Percentiles rank a stretch among this genome's conserved stretches.
Evolutionary conservation across 1,140 invertebrate species (phyloP).

Genomic region (Cylas formicarius): DNA sequence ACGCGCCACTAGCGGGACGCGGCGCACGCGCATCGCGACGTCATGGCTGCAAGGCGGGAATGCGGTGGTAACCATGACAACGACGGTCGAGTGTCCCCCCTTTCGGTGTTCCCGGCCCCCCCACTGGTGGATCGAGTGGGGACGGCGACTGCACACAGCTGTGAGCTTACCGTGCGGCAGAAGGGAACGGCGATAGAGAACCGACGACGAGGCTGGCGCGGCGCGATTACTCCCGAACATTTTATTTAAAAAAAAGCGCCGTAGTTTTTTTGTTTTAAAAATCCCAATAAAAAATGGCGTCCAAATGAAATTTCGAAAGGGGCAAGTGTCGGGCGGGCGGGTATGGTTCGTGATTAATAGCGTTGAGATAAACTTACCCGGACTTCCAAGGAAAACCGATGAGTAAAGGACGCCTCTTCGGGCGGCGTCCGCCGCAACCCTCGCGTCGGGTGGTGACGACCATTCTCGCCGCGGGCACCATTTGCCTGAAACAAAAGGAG

Average conservation of each 20-base stretch:
- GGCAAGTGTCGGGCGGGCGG: too few species aligned
- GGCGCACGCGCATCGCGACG: slow-evolving; percentile 38
- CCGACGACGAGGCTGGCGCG: too few species aligned
- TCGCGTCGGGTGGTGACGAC: slow-evolving; percentile 73
- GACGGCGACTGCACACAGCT: slow-evolving; percentile 4
- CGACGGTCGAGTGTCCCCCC: slow-evolving; percentile 37
- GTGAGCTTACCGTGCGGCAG: too few species aligned
- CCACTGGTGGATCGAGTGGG: too few species aligned
- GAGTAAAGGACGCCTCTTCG: slow-evolving; percentile 73
- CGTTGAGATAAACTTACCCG: slow-evolving; percentile 62
- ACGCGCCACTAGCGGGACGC: slow-evolving; percentile 29
- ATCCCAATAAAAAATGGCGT: too few species aligned
- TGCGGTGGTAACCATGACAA: slow-evolving; percentile 44
- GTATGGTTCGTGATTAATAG: too few species aligned
- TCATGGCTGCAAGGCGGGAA: slow-evolving; percentile 47
- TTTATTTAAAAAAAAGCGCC: too few species aligned
- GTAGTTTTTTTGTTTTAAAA: too few species aligned
- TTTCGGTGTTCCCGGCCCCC: slow-evolving; percentile 34
- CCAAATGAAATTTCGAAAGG: too few species aligned
- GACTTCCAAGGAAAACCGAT: slow-evolving; percentile 83
- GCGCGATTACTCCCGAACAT: too few species aligned
- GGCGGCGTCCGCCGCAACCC: slow-evolving; percentile 64
- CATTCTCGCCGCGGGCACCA: slow-evolving; percentile 83
- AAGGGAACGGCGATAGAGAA: too few species aligned
- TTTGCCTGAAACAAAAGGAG: slow-evolving; percentile 58